Evolutionary conservation across 2,797 vertebrate genomes (phyloP), one percentile per base, ranked within the genome.

Genomic region (Tachyglossus aculeatus): DNA sequence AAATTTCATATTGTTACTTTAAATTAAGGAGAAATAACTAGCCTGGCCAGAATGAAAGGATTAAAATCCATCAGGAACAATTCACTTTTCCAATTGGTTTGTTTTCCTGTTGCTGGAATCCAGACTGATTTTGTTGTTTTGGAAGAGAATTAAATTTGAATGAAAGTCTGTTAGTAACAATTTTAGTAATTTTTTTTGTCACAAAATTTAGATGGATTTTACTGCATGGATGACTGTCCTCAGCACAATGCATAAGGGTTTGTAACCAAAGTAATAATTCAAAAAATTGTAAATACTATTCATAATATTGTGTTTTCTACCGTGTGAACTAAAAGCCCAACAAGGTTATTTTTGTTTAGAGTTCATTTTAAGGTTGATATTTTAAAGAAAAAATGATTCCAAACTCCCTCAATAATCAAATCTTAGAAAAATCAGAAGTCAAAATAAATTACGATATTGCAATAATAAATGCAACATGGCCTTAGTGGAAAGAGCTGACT

Each of bases 101-200:
- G 15, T 66, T 59, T n/a, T 83, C 78, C 68, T 74, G 13, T 2
- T 59, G 32, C 10, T 45, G 71, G 50, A 50, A 71, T 60, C 56
- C 3, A 54, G 19, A 9, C 32, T 45, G 29, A 15, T 77, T 78
- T 76, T 78, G 27, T 79, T 71, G 52, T 76, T 16, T 4, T 36
- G 37, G 25, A 74, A 70, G 52, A 51, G 39, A 82, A 85, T 88
- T 80, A 84, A 87, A 76, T 84, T 77, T 70, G 75, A 72, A 50
- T 72, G 44, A 86, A 89, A 86, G 63, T 40, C 68, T 36, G 53
- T 85, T 85, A 74, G 80, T 55, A 76, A 82, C 54, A 55, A 66
- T 56, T 55, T n/a, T n/a, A 69, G 29, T 78, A 77, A 55, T 12
- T 5, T 4, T 67, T 4, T 67, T 59, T 16, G 71, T 27, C 51